phyloP scores from a whole-genome alignment of 1,140 invertebrate genomes.

The Drosophila orena region DNA sequence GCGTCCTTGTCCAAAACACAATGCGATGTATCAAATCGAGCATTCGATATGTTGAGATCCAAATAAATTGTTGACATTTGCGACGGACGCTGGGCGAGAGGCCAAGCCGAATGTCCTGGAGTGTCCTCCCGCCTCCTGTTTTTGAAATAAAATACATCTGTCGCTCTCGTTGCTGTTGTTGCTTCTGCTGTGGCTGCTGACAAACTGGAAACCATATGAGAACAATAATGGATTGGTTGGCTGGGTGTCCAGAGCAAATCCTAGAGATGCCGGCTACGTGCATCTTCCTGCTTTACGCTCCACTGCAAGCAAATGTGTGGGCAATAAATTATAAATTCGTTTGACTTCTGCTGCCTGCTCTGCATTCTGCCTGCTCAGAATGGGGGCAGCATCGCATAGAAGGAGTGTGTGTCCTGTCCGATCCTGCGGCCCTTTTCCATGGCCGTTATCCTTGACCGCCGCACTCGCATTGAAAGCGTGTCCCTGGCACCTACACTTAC shows the following conservation, averaged over 20 bases:
- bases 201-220: constrained; percentile 77
- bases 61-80: constrained; percentile 63
- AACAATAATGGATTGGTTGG: constrained; percentile 71
- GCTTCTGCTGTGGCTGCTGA: constrained; percentile 43
- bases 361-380: constrained; percentile 39
- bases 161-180: constrained; percentile 30
- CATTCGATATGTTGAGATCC: constrained; percentile 54
- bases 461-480: constrained; percentile 64
- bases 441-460: constrained; percentile 78
- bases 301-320: constrained; percentile 74
- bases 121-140: constrained; percentile 33
- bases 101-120: constrained; percentile 15
- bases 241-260: constrained; percentile 45
- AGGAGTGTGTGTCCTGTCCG: constrained; percentile 2
- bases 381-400: constrained; percentile 12
- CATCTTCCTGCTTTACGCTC: constrained; percentile 64
- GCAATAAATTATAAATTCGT: constrained; percentile 81
- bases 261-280: constrained; percentile 43
- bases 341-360: constrained; percentile 75
- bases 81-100: constrained; percentile 26
- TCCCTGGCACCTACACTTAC: constrained; percentile 71
- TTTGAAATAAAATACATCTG: constrained; percentile 65
- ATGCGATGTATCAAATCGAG: constrained; percentile 52
- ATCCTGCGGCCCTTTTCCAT: constrained; percentile 11
- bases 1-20: constrained; percentile 12